Base-by-base conservation (phyloP, 2,888 invertebrate species). In the Nebria salina region DNA sequence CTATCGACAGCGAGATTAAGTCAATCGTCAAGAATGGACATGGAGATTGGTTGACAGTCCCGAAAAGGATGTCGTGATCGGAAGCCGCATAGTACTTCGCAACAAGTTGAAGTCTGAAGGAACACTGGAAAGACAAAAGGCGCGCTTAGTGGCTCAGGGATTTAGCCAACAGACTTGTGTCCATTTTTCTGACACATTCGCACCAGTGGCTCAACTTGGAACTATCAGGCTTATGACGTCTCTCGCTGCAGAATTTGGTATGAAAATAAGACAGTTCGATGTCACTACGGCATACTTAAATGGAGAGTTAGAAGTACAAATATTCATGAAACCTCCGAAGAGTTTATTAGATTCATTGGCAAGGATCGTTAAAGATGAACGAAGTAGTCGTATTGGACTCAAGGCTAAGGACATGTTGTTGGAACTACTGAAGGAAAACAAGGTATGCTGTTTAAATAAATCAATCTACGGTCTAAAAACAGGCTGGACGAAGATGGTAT, bases 41-140 rank as follows among this genome's bases (percentile, higher is more conserved):
- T 86, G 84, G 84, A 65, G 70, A 42, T 43, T 86, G 2, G 83
- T 85, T 6, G 82, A 84, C 13, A 77, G 83, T 20, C 84, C 84
- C 9, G 77, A 77, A 76, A 72, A 83, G 54, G 20, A 66, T 26
- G 79, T 83, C 42, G 74, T 79, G 15, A 66, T 79, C 43, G 65
- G 82, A 25, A 77, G 77, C 42, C 13, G 77, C 13, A 64, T 77
- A 20, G 65, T 76, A 9, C 64, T 79, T 0, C n/a, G 15, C 54
- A 79, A 77, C 25, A 82, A 77, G 13, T 82, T 42, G 43, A 26
- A 81, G 11, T 25, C 20, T 20, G 20, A 20, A 1, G 20, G 20
- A 20, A 20, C 82, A 2, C 75, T 84, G 6, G 83, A 84, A 64
- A 79, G 81, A 65, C 82, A 83, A 66, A 84, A 84, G 73, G 84